Conservation (phyloP, 2,888 invertebrate genomes). For the Patella depressa region DNA sequence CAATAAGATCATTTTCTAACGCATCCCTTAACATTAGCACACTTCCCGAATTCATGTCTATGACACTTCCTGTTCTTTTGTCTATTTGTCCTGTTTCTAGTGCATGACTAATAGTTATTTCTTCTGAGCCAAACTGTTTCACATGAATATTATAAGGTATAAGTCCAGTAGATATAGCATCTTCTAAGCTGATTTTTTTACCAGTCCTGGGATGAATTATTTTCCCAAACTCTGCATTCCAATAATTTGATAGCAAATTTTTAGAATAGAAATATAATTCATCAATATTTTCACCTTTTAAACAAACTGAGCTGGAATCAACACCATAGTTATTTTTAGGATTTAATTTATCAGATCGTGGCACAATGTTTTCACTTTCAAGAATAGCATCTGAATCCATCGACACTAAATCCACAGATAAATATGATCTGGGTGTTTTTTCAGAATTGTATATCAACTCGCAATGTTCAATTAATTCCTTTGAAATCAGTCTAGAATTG, state of each 20-base stretch:
- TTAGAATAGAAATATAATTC: conserved; percentile 37
- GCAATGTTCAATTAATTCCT: too few species aligned
- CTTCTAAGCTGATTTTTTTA: conserved; percentile 34
- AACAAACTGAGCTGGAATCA: background rate
- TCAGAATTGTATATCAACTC: too few species aligned
- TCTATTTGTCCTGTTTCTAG: conserved; percentile 78
- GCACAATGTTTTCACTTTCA: too few species aligned
- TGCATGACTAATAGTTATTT: conserved; percentile 73
- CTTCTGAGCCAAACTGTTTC: conserved; percentile 63
- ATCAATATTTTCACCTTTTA: conserved; percentile 14
- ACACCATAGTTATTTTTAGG: too few species aligned
- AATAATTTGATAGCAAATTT: conserved; percentile 49
- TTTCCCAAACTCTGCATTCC: conserved; percentile 46
- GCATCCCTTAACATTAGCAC: conserved; percentile 65
- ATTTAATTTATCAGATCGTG: too few species aligned
- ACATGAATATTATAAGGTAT: conserved; percentile 48
- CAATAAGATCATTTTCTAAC: conserved; percentile 32
- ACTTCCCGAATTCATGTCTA: conserved; percentile 73
- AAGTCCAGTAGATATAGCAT: conserved; percentile 34
- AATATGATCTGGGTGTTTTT: too few species aligned
- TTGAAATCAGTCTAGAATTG: too few species aligned
- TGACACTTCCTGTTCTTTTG: conserved; percentile 77
- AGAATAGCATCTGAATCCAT: too few species aligned
- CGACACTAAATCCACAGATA: too few species aligned
- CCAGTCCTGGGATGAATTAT: conserved; percentile 54